phyloP scores from a whole-genome alignment of 92 coral and sea anemone genomes.

The Zoanthus sansibaricus region DNA sequence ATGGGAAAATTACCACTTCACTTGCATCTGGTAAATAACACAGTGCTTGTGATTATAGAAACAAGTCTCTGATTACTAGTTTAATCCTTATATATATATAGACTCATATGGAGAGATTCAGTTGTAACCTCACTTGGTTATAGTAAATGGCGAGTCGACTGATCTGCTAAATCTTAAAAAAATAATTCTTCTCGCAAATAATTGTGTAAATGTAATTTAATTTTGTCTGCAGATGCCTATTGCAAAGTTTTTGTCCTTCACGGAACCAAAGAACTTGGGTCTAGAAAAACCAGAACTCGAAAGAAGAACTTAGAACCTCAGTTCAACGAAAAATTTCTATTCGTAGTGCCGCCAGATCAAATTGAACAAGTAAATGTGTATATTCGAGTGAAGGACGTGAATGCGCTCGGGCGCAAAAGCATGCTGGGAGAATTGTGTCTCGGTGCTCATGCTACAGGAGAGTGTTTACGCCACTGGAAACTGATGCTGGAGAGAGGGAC shows the following conservation, averaged over 20 bases:
- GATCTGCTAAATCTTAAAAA: not conserved
- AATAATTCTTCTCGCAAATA: not conserved
- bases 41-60: no score
- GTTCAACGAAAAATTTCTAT: slow-evolving; percentile 72
- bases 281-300: slow-evolving; percentile 76
- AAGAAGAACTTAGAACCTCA: slow-evolving; percentile 89
- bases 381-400: slow-evolving; percentile 88
- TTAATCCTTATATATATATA: no score
- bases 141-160: no score
- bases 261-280: slow-evolving; percentile 76
- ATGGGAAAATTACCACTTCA: no score
- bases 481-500: slow-evolving; percentile 73
- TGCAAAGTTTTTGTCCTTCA: slow-evolving; percentile 90
- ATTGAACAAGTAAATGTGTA: slow-evolving; percentile 83
- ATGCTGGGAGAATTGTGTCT: slow-evolving; percentile 85
- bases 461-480: slow-evolving; percentile 83
- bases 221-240: slow-evolving; percentile 74
- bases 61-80: no score
- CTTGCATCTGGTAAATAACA: no score
- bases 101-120: no score
- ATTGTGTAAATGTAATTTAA: not conserved
- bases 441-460: slow-evolving; percentile 86
- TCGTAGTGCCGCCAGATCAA: slow-evolving; percentile 66
- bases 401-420: slow-evolving; percentile 77
- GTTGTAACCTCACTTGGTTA: no score